These are phyloP conservation scores for Sesia apiformis DNA, from an alignment of 2,888 invertebrate species.

Conservation along the genomic window DNA sequence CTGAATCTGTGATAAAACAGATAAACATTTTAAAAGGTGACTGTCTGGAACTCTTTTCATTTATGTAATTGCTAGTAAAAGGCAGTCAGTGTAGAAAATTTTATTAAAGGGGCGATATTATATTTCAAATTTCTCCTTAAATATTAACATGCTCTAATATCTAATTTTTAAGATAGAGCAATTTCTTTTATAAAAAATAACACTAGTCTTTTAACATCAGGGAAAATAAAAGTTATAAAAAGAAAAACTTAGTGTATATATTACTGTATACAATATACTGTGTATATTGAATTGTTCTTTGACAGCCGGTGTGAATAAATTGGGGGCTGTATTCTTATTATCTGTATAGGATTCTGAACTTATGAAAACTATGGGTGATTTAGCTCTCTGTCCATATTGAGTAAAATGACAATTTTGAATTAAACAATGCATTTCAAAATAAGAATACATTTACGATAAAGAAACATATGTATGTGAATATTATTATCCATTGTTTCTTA, in stretches of 20 bases:
- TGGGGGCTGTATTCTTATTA: conserved; percentile 71
- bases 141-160: background rate
- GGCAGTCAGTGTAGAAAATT: too few species aligned
- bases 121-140: too few species aligned
- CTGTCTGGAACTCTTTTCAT: background rate
- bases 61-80: background rate
- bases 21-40: background rate
- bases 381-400: conserved; percentile 75
- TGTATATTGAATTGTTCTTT: conserved; percentile 77
- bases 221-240: background rate
- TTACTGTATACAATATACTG: conserved; percentile 80
- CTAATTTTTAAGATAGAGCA: too few species aligned
- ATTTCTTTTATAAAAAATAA: too few species aligned
- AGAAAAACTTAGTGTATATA: conserved; percentile 72
- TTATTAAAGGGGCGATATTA: too few species aligned
- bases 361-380: conserved; percentile 80
- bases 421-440: too few species aligned
- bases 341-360: conserved; percentile 80
- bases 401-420: conserved; percentile 42
- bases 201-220: too few species aligned
- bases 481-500: too few species aligned
- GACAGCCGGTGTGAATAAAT: conserved; percentile 78
- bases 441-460: too few species aligned
- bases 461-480: too few species aligned
- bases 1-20: conserved; percentile 76